These are phyloP conservation scores for Tetrapedia diversipes DNA, from an alignment of 2,888 invertebrate genomes.

Conservation along the genomic window DNA sequence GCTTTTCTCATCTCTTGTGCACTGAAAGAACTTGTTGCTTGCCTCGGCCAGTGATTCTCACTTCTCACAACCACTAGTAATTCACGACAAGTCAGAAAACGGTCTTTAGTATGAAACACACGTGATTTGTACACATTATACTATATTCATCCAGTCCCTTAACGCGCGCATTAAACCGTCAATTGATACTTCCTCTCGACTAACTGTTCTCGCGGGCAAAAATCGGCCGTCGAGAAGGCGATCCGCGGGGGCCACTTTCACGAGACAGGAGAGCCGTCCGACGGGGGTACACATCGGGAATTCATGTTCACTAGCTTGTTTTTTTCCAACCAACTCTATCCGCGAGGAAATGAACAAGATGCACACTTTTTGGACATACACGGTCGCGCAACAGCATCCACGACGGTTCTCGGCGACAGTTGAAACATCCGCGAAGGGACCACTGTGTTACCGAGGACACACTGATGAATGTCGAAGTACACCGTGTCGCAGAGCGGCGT, in stretches of 20 bases:
- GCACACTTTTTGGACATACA: slow-evolving; percentile 30
- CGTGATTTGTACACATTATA: background rate
- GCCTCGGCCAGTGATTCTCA: slow-evolving; percentile 50
- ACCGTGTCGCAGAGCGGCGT: slow-evolving; percentile 53
- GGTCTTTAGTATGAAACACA: background rate
- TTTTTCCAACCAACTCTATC: slow-evolving; percentile 15
- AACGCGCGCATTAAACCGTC: slow-evolving; percentile 39
- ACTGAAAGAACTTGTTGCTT: slow-evolving; percentile 60
- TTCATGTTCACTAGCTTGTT: slow-evolving; percentile 27
- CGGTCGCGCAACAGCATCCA: slow-evolving; percentile 48
- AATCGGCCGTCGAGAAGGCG: slow-evolving; percentile 38
- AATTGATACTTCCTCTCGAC: slow-evolving; percentile 46
- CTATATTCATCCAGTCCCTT: background rate
- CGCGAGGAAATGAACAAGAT: background rate
- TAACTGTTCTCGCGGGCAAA: slow-evolving; percentile 40
- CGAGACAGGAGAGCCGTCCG: slow-evolving; percentile 33
- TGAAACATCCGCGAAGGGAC: slow-evolving; percentile 23
- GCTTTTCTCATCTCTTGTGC: slow-evolving; percentile 52
- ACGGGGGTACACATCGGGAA: slow-evolving; percentile 32
- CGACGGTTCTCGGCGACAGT: slow-evolving; percentile 34
- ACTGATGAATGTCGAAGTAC: slow-evolving; percentile 25
- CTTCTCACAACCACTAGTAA: background rate
- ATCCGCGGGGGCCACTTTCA: slow-evolving; percentile 48
- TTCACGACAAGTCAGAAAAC: slow-evolving; percentile 20
- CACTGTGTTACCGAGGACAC: slow-evolving; percentile 7